phyloP scores from a whole-genome alignment of 2,113 vertebrate genomes.

The Thinocorus orbignyianus region DNA sequence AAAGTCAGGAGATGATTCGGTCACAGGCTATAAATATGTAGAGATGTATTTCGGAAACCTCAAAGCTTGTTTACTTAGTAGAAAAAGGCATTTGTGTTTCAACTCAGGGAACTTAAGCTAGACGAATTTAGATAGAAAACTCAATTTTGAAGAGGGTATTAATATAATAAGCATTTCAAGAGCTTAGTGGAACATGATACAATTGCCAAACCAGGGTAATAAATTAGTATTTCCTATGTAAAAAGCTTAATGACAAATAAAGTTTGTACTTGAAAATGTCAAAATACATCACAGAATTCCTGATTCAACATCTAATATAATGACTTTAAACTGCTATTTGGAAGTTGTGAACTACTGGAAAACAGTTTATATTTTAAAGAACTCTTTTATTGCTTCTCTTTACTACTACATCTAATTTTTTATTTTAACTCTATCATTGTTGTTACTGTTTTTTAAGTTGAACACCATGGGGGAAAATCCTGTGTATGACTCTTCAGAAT shows the following conservation, averaged over 20 bases:
- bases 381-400: not conserved
- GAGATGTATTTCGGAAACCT: not conserved
- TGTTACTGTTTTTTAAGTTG: not conserved
- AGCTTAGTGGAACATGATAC: not conserved
- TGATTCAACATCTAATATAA: not conserved
- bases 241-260: not conserved
- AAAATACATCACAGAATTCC: not conserved
- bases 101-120: not conserved
- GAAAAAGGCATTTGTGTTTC: not conserved
- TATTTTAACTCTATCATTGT: not conserved
- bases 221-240: not conserved
- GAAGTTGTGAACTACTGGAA: not conserved
- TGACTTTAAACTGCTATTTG: not conserved
- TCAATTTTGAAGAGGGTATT: not conserved
- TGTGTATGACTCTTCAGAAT: not conserved
- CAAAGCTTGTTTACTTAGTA: not conserved
- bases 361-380: not conserved
- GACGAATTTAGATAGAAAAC: not conserved
- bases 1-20: not conserved
- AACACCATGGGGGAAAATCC: not conserved
- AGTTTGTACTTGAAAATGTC: not conserved
- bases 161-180: not conserved
- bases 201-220: not conserved
- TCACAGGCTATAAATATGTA: not conserved
- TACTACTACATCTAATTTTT: not conserved